phyloP scores from a whole-genome alignment of 2,797 vertebrate species.

The Ibycter americanus region DNA sequence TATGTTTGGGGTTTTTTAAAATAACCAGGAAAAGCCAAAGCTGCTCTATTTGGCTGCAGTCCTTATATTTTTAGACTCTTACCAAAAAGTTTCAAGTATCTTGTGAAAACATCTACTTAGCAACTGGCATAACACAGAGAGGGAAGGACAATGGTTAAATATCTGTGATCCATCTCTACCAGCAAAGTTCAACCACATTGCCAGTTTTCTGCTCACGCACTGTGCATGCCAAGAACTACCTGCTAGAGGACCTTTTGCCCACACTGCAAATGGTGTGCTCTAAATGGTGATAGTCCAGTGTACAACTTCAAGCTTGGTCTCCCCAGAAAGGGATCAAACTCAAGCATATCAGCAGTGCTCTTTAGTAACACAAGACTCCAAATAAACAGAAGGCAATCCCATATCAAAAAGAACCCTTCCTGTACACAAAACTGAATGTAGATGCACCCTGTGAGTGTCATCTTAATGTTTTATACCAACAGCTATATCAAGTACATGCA shows the following conservation, averaged over 20 bases:
- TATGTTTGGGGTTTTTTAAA: not conserved
- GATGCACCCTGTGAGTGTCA: not conserved
- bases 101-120: not conserved
- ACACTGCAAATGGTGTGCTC: not conserved
- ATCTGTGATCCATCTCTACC: not conserved
- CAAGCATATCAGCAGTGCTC: not conserved
- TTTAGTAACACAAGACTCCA: not conserved
- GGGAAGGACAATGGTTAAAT: not conserved
- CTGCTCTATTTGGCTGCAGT: not conserved
- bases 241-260: not conserved
- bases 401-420: not conserved
- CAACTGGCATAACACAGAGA: not conserved
- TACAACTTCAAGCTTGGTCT: not conserved
- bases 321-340: not conserved
- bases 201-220: not conserved
- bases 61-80: not conserved
- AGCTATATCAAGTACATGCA: not conserved
- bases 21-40: not conserved
- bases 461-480: not conserved
- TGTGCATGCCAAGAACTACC: not conserved
- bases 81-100: not conserved
- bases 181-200: not conserved
- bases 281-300: not conserved
- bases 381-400: not conserved
- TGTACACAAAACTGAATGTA: fast-evolving